Percentiles rank a stretch among this genome's conserved stretches.
These are phyloP conservation scores for Danaus chrysippus DNA, from an alignment of 2,888 invertebrate species.

Conservation along the genomic window DNA sequence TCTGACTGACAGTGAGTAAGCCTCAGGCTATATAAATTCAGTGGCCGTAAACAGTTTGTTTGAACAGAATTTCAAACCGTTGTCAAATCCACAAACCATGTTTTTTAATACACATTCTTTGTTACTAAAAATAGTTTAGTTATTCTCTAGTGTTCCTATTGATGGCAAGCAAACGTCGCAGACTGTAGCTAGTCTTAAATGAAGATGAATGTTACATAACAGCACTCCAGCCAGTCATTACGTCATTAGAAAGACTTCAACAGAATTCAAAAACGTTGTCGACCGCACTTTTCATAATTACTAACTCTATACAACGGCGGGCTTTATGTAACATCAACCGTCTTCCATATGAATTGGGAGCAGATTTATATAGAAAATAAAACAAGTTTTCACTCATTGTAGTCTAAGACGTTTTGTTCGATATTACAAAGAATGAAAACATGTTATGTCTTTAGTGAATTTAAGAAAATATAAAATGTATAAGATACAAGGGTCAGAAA, in stretches of 20 bases:
- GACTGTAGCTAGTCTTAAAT: not conserved
- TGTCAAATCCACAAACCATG: not conserved
- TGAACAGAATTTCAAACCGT: not conserved
- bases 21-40: not conserved
- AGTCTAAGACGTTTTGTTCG: too few species aligned
- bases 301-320: conserved; percentile 1
- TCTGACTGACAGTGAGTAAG: conserved; percentile 84
- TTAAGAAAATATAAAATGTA: too few species aligned
- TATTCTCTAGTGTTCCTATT: too few species aligned
- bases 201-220: conserved; percentile 5
- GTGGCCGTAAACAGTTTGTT: not conserved
- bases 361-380: too few species aligned
- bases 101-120: not conserved
- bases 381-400: too few species aligned
- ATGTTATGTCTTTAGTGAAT: too few species aligned
- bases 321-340: not conserved
- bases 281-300: conserved; percentile 4
- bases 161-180: too few species aligned
- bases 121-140: not conserved
- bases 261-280: conserved; percentile 7
- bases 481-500: too few species aligned
- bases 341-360: not conserved
- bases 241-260: not conserved
- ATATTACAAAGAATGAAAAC: too few species aligned
- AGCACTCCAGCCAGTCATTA: conserved; percentile 6